A percentile compares a stretch with the other conserved stretches of the same genome.
Conservation (phyloP, 2,797 vertebrate genomes). For the Chaenodraco wilsoni region DNA sequence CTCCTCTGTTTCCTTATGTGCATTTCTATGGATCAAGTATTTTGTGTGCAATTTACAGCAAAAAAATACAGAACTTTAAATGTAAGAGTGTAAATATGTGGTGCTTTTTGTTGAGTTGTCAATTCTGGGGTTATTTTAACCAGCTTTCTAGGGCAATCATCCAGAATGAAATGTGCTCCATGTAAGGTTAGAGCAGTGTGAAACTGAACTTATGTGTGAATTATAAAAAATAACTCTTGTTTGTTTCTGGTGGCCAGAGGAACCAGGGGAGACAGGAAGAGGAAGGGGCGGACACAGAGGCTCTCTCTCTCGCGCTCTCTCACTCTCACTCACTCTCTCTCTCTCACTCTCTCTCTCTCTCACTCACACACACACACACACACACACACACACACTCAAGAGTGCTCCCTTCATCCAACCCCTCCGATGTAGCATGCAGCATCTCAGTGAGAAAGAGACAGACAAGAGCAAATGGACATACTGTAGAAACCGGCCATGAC, state of each 20-base stretch:
- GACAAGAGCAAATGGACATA: conserved; percentile 94
- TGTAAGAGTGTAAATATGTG: neutral
- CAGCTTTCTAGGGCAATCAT: neutral
- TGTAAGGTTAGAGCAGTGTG: conserved; percentile 1
- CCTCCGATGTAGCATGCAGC: conserved; percentile 70
- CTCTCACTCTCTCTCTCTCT: neutral
- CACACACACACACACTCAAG: conserved; percentile 46
- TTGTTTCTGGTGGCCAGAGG: conserved; percentile 50
- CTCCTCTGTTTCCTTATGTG: conserved; percentile 61
- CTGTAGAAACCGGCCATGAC: conserved; percentile 99
- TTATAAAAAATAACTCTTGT: conserved; percentile 12
- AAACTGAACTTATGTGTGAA: conserved; percentile 16
- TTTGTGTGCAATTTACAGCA: conserved; percentile 6
- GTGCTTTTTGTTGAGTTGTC: conserved; percentile 9
- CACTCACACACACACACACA: conserved; percentile 20
- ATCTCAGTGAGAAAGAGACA: conserved; percentile 76
- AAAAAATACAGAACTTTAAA: conserved; percentile 7
- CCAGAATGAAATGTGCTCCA: conserved; percentile 1
- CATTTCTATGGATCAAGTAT: conserved; percentile 33
- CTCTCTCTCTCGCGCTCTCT: conserved; percentile 10
- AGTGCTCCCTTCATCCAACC: conserved; percentile 46
- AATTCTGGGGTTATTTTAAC: conserved; percentile 4
- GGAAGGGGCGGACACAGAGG: conserved; percentile 60
- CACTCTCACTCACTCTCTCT: too few species aligned
- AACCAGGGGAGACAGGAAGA: conserved; percentile 64